Evolutionary conservation across 2,888 invertebrate species (phyloP), one percentile per base, ranked within the genome.

Genomic region (Listrodromus nycthemerus): DNA sequence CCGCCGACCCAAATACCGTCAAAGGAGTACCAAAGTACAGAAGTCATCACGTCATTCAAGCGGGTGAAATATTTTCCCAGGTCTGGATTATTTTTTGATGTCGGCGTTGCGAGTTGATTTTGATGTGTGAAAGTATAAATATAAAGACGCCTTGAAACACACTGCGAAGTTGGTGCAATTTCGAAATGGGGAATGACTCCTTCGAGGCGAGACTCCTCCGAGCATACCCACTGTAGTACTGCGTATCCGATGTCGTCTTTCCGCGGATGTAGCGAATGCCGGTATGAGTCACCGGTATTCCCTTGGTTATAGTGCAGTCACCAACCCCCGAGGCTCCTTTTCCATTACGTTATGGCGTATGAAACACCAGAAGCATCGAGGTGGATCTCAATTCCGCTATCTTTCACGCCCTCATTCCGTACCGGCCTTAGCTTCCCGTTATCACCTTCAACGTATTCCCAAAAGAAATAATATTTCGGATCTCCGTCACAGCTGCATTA

Each of bases 261-360:
- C 81, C 67, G 55, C 76, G 77, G 73, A 63, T 69, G 76, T 73
- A 80, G 58, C 71, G 27, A 37, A 33, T 19, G 24, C 69, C 16
- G 13, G 55, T 48, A 19, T 45, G 45, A 24, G 21, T 58, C 66
- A 78, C 78, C 61, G 61, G 69, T 81, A 69, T 80, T 80, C 73
- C 76, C 76, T 80, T 19, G 37, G 55, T 73, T 41, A 71, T 16
- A 61, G 55, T 71, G 71, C 48, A 71, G 48, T 37, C 16, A 48
- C 55, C 80, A 77, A 77, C 80, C 77, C 81, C 80, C 84, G 58
- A 71, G 84, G 84, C 84, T 81, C 80, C 73, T 84, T 74, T 84
- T 84, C 84, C 84, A 84, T 84, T 84, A 84, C 81, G 78, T 84
- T 84, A 81, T 84, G 84, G 81, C 84, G 61, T 78, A 84, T 69